Evolutionary conservation across 1,140 invertebrate genomes (phyloP), one percentile per base, ranked within the genome.

Genomic region (fruit fly (Drosophila melanogaster)): DNA sequence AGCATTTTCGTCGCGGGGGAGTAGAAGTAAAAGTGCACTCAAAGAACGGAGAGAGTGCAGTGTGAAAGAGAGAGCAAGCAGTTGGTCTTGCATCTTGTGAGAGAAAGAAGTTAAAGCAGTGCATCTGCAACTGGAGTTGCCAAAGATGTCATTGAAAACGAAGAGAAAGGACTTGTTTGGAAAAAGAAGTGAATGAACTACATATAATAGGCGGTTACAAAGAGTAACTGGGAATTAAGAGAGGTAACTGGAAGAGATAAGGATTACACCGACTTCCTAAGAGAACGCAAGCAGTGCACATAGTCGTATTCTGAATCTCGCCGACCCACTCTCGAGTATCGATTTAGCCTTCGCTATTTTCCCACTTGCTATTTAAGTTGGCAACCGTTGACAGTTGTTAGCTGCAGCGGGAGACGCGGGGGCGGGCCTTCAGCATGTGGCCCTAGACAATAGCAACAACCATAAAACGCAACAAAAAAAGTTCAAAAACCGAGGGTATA

Each of bases 351-450:
- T 64, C 40, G 51, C 26, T 57, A 22, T 44, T 43, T 43, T 19
- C 3, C 11, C 47, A 43, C 17, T 54, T 19, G 43, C 50, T 54
- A 41, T 56, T 74, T 37, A 14, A 10, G 55, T 19, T 67, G 61
- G 33, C 61, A 50, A 46, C 44, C 35, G 64, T 65, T 65, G 62
- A 65, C 62, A 65, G 62, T 62, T 62, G 54, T 14, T 43, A 50
- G 53, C 44, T 55, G 50, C 69, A 62, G 47, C 54, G 55, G 50
- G 49, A 1, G 57, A 24, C 24, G 53, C 30, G 53, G 41, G 19
- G 19, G 59, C 24, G 37, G 50, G 59, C 61, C 64, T 57, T 64
- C 81, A 81, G 78, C 67, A 86, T 86, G 81, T 75, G 78, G 83
- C 57, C 59, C 71, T 74, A 86, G 73, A 44, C 77, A 73, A 38